Conservation (phyloP, 2,888 invertebrate species). For the Cristatella mucedo region DNA sequence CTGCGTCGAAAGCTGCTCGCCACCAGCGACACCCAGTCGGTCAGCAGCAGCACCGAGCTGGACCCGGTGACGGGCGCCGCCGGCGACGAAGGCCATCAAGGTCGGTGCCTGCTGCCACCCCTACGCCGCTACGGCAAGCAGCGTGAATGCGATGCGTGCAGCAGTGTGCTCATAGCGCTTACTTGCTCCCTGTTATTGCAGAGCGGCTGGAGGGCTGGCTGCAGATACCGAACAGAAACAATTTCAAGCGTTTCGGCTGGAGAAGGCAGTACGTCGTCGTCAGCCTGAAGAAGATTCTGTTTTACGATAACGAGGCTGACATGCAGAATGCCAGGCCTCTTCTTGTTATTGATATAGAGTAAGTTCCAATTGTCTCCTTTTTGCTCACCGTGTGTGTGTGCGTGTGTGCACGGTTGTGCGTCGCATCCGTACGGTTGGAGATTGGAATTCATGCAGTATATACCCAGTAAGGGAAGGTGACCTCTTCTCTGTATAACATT, state of each 20-base stretch:
- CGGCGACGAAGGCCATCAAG: too few species aligned
- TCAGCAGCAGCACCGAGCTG: conserved; percentile 54
- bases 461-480: too few species aligned
- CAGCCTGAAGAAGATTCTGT: conserved; percentile 86
- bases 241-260: conserved; percentile 88
- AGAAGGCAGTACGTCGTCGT: conserved; percentile 91
- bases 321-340: conserved; percentile 85
- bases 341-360: conserved; percentile 87
- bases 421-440: too few species aligned
- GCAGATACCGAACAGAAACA: conserved; percentile 82
- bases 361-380: conserved; percentile 35
- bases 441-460: too few species aligned
- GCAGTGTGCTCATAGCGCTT: conserved; percentile 2
- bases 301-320: conserved; percentile 77
- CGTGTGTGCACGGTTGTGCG: too few species aligned
- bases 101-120: neutral
- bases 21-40: conserved; percentile 71
- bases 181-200: conserved; percentile 15
- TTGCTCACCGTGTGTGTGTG: too few species aligned
- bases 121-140: too few species aligned
- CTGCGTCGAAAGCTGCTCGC: conserved; percentile 60
- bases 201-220: conserved; percentile 78
- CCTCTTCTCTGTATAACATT: too few species aligned
- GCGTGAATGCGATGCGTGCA: conserved; percentile 1
- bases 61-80: conserved; percentile 50